Conservation (phyloP, 2,797 vertebrate species). For the Brachyrhaphis roseni region DNA sequence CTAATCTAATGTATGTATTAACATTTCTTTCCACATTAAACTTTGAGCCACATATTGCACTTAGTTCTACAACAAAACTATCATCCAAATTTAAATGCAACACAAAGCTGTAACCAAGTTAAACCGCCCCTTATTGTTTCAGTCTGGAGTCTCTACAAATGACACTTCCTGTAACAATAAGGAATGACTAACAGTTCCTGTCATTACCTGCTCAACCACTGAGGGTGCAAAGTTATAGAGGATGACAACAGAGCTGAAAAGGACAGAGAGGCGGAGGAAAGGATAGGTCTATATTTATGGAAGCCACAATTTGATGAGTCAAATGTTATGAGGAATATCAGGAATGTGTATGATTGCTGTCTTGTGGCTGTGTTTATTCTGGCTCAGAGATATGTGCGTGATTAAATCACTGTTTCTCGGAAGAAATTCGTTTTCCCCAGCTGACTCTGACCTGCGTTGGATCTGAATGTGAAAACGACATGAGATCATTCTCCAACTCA, state of each 20-base stretch:
- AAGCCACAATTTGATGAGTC: conserved; percentile 54
- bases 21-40: conserved; percentile 36
- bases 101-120: conserved; percentile 26
- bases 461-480: conserved; percentile 31
- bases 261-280: conserved; percentile 20
- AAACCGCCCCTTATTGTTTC: conserved; percentile 36
- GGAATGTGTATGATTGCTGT: conserved; percentile 20
- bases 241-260: conserved; percentile 40
- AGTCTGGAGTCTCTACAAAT: conserved; percentile 31
- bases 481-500: conserved; percentile 67
- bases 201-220: conserved; percentile 40
- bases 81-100: not conserved
- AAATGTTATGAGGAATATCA: conserved; percentile 18
- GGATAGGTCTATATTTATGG: conserved; percentile 39
- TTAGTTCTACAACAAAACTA: not conserved
- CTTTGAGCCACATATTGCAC: conserved; percentile 15
- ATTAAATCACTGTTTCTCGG: conserved; percentile 40
- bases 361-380: conserved; percentile 28
- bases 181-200: conserved; percentile 38
- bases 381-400: conserved; percentile 19
- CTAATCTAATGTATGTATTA: conserved; percentile 13
- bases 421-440: conserved; percentile 31
- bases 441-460: conserved; percentile 37
- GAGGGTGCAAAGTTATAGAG: conserved; percentile 45
- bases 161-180: conserved; percentile 53